phyloP scores from a whole-genome alignment of 1,140 invertebrate genomes.

The Tribolium castaneum region DNA sequence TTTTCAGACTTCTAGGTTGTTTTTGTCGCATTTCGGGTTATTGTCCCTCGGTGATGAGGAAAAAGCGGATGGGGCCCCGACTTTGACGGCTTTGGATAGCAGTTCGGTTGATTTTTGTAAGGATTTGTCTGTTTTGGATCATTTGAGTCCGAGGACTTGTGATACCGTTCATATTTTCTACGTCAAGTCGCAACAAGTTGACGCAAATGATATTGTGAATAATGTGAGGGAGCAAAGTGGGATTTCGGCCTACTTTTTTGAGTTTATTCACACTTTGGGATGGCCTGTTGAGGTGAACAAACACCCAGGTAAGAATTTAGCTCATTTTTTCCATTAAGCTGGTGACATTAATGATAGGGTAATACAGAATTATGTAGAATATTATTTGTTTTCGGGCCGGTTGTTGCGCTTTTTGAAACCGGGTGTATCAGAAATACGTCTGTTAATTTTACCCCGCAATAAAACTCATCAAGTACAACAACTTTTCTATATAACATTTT shows the following conservation, averaged over 20 bases:
- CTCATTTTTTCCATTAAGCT: too few relatives aligned
- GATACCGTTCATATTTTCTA: conserved; percentile 97
- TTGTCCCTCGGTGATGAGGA: conserved; percentile 78
- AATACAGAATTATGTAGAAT: too few relatives aligned
- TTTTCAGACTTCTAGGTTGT: conserved; percentile 93
- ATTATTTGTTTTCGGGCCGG: too few relatives aligned
- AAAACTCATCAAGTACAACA: too few relatives aligned
- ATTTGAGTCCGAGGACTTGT: conserved; percentile 83
- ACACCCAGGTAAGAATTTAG: conserved; percentile 73
- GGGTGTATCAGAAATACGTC: too few relatives aligned
- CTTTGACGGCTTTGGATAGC: conserved; percentile 84
- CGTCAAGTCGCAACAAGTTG: conserved; percentile 85
- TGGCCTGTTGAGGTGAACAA: conserved; percentile 85
- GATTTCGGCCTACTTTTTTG: conserved; percentile 80
- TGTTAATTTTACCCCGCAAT: too few relatives aligned
- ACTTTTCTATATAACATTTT: too few relatives aligned
- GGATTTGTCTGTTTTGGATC: conserved; percentile 83
- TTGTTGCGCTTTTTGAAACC: too few relatives aligned
- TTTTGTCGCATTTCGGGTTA: conserved; percentile 95
- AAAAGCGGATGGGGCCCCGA: conserved; percentile 58
- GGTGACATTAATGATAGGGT: too few relatives aligned
- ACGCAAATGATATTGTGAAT: conserved; percentile 80
- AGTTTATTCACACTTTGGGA: conserved; percentile 85
- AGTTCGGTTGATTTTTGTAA: conserved; percentile 76
- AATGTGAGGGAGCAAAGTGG: conserved; percentile 71